Base-by-base conservation (phyloP, 2,797 vertebrate genomes). In the Thunnus albacares region DNA sequence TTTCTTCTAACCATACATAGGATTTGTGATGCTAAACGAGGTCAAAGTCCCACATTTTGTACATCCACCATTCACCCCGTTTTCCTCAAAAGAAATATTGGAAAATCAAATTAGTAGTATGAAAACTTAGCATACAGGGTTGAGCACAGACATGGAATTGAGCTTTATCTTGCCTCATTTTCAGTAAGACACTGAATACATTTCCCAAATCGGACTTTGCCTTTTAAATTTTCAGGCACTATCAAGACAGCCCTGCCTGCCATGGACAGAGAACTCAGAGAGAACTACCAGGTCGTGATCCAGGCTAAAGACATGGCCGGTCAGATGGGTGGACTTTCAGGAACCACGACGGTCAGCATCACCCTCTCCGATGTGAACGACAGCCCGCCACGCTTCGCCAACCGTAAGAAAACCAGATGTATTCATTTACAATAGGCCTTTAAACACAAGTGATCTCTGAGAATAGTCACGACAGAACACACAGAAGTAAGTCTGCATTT, bases 241-340 rank as follows among this genome's bases (percentile, higher is more conserved):
- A 98, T 99, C 90, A 97, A 97, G 93, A 99, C 98, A 8, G 97
- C 98, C n/a, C 94, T 99, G 24, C 96, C 98, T 0, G 97, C 97
- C 76, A 99, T 99, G 98, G 97, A 97, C 89, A 94, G 98, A 85
- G 98, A 99, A 93, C 97, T 98, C 35, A 96, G 96, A 75, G 98
- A 99, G 18, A 95, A 97, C 28, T 99, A 99, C 87, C 98, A 99
- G 94, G 98, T 99, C 61, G 97, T 99, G 76, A 99, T 99, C 90
- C 98, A 99, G 87, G 98, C 98, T 11, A 99, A 99, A 68, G 98
- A 99, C 93, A 99, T 99, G 98, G 98, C 97, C 0, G 98, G 98
- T 49, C 98, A 99, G 94, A 99, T 98, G 97, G 98, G 98, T 0
- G 98, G 98, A 6, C 88, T 99, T 13, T 99, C 98, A 4, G 98